Evolutionary conservation across 2,797 vertebrate genomes (phyloP), one percentile per base, ranked within the genome.

Genomic region (Enteromius trimaculatus): DNA sequence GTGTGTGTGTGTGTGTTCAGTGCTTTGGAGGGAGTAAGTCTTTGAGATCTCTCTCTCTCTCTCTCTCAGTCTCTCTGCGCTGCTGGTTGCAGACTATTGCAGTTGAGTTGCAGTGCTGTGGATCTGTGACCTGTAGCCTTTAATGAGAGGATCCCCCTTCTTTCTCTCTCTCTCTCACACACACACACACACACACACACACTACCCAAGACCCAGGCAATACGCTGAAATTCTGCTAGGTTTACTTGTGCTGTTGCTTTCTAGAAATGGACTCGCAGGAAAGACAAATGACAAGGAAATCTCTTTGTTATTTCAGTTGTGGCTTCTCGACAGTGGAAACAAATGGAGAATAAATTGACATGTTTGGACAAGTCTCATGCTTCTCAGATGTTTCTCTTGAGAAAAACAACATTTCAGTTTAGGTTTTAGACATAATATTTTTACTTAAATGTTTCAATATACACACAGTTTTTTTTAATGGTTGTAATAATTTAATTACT

Each of bases 11-110:
- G 77, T 58, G 72, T 39, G 44, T 71, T 77, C 64, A 71, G 55
- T 81, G 65, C 74, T 78, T 81, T 68, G 47, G 53, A 77, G 29
- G 31, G 65, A 77, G 72, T 60, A 70, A 55, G 66, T 51, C 37
- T 79, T 72, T 74, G 66, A 84, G 44, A 64, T 77, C 69, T 81
- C 39, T 65, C 39, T 77, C 49, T 83, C 81, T 55, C 44, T 86
- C 53, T 83, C 78, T 58, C 26, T 86, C 55, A 29, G 11, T 65
- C 44, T 69, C 19, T 37, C 14, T 64, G n/a, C 10, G 34, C 37
- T 78, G 31, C 74, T 53, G 77, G 85, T 81, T 84, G 82, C 85
- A 79, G 68, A 79, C 49, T 86, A 76, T 78, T 86, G 78, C 82
- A 86, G 79, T 29, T 76, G 70, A 83, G 49, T 78, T 87, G 77